Evolutionary conservation across 2,797 vertebrate species (phyloP), one percentile per base, ranked within the genome.

Genomic region (Propithecus perrieri): DNA sequence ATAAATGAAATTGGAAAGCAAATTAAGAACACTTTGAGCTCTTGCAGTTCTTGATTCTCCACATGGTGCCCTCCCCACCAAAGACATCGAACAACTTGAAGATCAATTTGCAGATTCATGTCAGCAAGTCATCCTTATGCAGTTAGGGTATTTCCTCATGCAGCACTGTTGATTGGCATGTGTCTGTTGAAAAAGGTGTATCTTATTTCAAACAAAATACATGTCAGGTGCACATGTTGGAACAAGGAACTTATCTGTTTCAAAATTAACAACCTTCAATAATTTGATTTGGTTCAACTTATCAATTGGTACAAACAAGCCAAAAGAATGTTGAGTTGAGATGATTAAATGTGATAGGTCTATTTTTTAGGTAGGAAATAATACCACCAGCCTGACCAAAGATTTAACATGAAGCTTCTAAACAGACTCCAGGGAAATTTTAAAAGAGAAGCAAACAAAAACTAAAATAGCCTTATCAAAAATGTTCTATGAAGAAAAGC

Each of bases 161-260:
- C 12, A 80, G 88, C 92, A 8, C n/a, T 86, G 4, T 88, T 97
- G 96, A 97, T 97, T 98, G 97, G 84, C 96, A 96, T 97, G 91
- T 98, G 97, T 98, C 98, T 97, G 69, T 97, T 95, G 71, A 94
- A 93, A 57, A 90, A 80, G 53, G 72, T 22, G 75, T 95, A 97
- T 98, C 96, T 78, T 28, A 83, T 98, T 96, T 95, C 98, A 96
- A 97, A 97, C 69, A 97, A 98, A 98, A 98, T 97, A 97, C 0
- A 1, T 92, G 95, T 95, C 98, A 98, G 97, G 97, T 97, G 97
- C 95, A 92, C 59, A 43, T 4, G 11, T 20, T 24, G 92, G 93
- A 84, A 69, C 0, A 57, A 96, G 95, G 90, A n/a, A 88, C 78
- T 96, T 89, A 72, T 83, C 63, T 78, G 6, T 85, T 97, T 96